These are phyloP conservation scores for Merops nubicus DNA, from an alignment of 2,113 vertebrate genomes.

Conservation along the genomic window DNA sequence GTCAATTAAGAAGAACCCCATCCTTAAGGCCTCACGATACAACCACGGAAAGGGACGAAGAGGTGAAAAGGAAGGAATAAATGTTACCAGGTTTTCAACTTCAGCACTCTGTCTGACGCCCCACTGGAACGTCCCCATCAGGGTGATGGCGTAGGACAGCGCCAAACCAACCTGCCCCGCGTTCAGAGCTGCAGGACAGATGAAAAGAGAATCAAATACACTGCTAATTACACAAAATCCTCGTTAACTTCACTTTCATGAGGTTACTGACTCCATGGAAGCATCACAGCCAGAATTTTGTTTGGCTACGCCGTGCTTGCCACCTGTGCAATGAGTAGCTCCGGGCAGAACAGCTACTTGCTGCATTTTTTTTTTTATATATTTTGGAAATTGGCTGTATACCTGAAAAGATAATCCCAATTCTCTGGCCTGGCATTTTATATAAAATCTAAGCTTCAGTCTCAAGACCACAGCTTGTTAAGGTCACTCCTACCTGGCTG, in stretches of 20 bases:
- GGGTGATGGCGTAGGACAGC: slow-evolving; percentile 87
- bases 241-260: not conserved
- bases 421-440: not conserved
- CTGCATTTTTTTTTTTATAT: not conserved
- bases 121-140: slow-evolving; percentile 97
- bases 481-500: not conserved
- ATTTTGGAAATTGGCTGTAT: not conserved
- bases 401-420: not conserved
- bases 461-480: not conserved
- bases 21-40: slow-evolving; percentile 1
- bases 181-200: slow-evolving; percentile 78
- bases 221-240: not conserved
- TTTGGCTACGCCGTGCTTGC: not conserved
- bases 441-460: not conserved
- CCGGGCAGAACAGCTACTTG: not conserved
- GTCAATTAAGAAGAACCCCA: not conserved
- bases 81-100: slow-evolving; percentile 93
- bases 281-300: not conserved
- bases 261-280: not conserved
- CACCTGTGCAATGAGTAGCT: not conserved
- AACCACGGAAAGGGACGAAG: slow-evolving; percentile 6
- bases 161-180: slow-evolving; percentile 90
- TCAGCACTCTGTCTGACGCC: slow-evolving; percentile 94
- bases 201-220: not conserved
- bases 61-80: slow-evolving; percentile 21